Conservation (phyloP, 2,888 invertebrate species). For the Tortricodes alternella region DNA sequence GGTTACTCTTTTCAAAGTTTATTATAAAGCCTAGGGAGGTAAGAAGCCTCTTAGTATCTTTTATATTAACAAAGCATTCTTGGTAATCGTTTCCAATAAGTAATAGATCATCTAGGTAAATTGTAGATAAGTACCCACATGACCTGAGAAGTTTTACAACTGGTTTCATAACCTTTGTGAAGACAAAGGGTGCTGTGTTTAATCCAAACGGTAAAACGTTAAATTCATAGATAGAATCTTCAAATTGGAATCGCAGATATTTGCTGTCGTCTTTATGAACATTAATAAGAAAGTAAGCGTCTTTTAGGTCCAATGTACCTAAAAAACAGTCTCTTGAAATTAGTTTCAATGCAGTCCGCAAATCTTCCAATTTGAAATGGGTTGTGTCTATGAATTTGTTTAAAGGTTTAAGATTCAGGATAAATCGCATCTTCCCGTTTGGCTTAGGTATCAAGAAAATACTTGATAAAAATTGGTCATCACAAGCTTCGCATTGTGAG, state of each 20-base stretch:
- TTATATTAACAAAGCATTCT: background rate
- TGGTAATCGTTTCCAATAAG: background rate
- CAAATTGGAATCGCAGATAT: background rate
- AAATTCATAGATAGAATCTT: background rate
- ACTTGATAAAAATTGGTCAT: background rate
- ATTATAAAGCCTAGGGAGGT: background rate
- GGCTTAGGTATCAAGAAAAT: background rate
- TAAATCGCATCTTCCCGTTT: background rate
- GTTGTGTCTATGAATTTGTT: background rate
- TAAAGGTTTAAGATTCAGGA: background rate
- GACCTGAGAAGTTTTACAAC: background rate
- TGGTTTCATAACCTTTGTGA: background rate
- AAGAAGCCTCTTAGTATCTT: background rate
- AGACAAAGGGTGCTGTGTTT: background rate
- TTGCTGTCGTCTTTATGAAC: background rate
- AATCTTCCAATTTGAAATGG: background rate
- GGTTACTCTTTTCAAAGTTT: background rate
- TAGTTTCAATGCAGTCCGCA: background rate
- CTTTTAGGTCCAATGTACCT: background rate
- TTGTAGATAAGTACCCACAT: background rate
- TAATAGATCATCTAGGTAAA: background rate
- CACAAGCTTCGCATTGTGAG: background rate
- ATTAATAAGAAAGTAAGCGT: background rate
- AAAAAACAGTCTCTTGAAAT: background rate
- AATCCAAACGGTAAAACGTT: conserved; percentile 1